phyloP scores from a whole-genome alignment of 2,797 vertebrate species.

The Heliangelus exortis region DNA sequence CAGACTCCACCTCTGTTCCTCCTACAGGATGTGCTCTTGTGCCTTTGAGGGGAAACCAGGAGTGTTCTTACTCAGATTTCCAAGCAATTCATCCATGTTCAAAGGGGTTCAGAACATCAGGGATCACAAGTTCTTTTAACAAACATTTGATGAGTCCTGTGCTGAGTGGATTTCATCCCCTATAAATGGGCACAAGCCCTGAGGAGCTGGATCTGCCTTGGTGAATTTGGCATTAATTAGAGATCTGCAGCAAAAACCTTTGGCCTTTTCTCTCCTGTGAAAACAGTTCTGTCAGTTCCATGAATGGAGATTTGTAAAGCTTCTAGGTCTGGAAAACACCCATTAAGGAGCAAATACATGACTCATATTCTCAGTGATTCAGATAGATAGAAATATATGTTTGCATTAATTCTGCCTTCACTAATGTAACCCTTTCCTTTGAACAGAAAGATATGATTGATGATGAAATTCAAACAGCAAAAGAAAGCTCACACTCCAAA shows the following conservation, averaged over 20 bases:
- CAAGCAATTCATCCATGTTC: not conserved
- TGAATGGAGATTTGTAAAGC: not conserved
- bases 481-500: constrained; percentile 6
- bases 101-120: not conserved
- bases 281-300: not conserved
- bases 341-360: not conserved
- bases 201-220: not conserved
- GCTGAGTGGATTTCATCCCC: not conserved
- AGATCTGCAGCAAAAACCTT: not conserved
- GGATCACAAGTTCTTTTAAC: not conserved
- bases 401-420: not conserved
- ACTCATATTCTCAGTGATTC: not conserved
- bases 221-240: not conserved
- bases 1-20: not conserved
- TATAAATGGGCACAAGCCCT: not conserved
- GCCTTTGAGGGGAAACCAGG: not conserved
- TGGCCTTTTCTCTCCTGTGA: not conserved
- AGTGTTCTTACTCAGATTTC: not conserved
- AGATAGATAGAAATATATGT: not conserved
- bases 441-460: constrained; percentile 80
- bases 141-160: not conserved
- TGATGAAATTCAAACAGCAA: constrained; percentile 66
- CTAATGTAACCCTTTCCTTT: not conserved
- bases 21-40: not conserved
- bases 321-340: not conserved